A percentile compares a stretch with the other conserved stretches of the same genome.
These are phyloP conservation scores for Brachynemurus nebulosus DNA, from an alignment of 2,888 invertebrate species.

Conservation along the genomic window DNA sequence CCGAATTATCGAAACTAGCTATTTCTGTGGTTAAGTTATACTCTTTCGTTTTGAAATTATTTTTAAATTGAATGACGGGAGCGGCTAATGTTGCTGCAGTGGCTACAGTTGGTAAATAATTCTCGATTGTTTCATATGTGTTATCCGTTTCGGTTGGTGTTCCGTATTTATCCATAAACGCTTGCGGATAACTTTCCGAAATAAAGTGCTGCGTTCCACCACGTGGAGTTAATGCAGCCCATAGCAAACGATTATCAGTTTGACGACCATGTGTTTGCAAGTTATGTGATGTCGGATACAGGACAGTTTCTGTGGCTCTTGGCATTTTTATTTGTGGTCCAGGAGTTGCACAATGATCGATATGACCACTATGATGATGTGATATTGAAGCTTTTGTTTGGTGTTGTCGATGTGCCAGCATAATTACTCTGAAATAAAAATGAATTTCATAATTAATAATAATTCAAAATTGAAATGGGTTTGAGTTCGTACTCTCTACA, in stretches of 20 bases:
- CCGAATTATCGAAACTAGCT: conserved; percentile 52
- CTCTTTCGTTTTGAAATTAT: conserved; percentile 16
- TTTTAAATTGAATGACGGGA: conserved; percentile 5
- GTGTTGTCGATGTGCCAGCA: conserved; percentile 23
- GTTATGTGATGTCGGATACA: conserved; percentile 33
- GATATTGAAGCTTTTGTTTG: conserved; percentile 2
- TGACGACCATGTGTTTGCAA: conserved; percentile 23
- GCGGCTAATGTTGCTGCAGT: conserved; percentile 8
- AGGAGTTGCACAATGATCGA: conserved; percentile 41
- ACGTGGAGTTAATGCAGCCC: conserved; percentile 74
- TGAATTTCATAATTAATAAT: background rate
- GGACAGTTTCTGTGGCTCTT: conserved; percentile 31
- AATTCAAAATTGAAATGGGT: background rate
- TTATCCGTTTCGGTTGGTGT: conserved; percentile 39
- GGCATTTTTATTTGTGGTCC: conserved; percentile 34
- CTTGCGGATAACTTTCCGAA: conserved; percentile 47
- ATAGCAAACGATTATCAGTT: conserved; percentile 50
- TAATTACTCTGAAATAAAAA: conserved; percentile 17
- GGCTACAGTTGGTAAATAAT: conserved; percentile 29
- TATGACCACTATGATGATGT: conserved; percentile 26
- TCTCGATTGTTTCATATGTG: conserved; percentile 58
- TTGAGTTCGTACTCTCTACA: conserved; percentile 80
- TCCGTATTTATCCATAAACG: conserved; percentile 31
- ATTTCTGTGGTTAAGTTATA: conserved; percentile 10
- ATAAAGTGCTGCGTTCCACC: conserved; percentile 66